Base-by-base conservation (phyloP, 2,113 vertebrate genomes). In the Arenaria interpres region DNA sequence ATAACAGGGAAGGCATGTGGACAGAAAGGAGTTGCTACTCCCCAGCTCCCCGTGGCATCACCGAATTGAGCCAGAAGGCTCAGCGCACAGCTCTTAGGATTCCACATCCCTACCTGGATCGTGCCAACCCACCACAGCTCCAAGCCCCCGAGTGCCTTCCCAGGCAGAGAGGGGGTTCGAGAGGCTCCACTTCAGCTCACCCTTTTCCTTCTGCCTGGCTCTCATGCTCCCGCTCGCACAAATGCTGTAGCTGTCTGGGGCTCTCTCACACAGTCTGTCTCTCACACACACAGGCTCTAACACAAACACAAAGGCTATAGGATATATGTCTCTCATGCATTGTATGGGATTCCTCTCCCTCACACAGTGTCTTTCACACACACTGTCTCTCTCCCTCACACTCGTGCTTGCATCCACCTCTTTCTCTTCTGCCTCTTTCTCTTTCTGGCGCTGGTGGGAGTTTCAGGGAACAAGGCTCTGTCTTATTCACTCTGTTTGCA, bases 161-260 rank as follows among this genome's bases (percentile, higher is more conserved):
- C 18, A 67, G 50, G 53, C 39, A 69, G 67, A 51, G 23, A 68
- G 53, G 33, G 75, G 10, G 17, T 64, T 88, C 74, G 37, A 71
- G 45, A 77, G 35, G 51, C 45, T 71, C 30, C 17, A 6, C 14
- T 74, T 46, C 35, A 57, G 33, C 39, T 84, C 59, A 37, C 18
- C 33, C 12, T 15, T 67, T 43, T 68, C 79, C 56, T 82, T 62
- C 68, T 73, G 76, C 57, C 37, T 12, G 60, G 30, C 14, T 85
- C 8, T 63, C 67, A 16, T 0, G 1, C 72, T 73, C 28, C 43
- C 2, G 6, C 48, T 88, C 12, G 1, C 68, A 14, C 0, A 1
- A 15, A 20, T 1, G 1, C 19, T 25, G 41, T 25, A 37, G 43
- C 66, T 88, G 33, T 73, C 51, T 54, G 0, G 0, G 39, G 51